These are phyloP conservation scores for Congeria kusceri DNA, from an alignment of 2,888 invertebrate species.

Conservation along the genomic window DNA sequence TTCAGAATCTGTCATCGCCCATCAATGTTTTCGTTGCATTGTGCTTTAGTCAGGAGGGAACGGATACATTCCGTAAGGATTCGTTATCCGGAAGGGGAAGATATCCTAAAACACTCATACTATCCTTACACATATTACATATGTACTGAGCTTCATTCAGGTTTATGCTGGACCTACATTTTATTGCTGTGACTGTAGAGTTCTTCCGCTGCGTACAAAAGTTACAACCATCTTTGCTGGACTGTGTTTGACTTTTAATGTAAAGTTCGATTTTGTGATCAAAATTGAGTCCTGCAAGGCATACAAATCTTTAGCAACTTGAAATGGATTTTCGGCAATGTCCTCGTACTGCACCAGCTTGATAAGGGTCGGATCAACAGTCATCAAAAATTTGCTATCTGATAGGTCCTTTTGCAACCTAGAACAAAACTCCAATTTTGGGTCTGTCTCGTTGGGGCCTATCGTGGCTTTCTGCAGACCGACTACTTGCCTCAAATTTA, in stretches of 20 bases:
- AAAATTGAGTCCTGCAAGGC: constrained; percentile 25
- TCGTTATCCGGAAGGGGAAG: constrained; percentile 2
- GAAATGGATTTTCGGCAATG: constrained; percentile 5
- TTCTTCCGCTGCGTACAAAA: constrained; percentile 35
- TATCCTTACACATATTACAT: constrained; percentile 11
- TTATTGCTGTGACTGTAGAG: constrained; percentile 12
- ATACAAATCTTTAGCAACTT: background rate
- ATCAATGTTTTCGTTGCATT: background rate
- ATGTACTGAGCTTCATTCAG: constrained; percentile 2
- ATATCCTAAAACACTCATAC: constrained; percentile 19
- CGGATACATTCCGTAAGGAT: background rate
- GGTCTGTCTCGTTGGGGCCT: background rate
- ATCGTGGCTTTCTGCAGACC: background rate
- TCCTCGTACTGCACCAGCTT: constrained; percentile 35
- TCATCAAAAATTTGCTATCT: constrained; percentile 6
- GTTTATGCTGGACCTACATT: constrained; percentile 8
- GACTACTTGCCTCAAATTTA: constrained; percentile 11
- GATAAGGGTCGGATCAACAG: constrained; percentile 6
- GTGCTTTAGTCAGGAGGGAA: background rate
- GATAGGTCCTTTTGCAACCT: constrained; percentile 3
- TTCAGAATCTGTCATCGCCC: background rate
- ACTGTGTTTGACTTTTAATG: constrained; percentile 9
- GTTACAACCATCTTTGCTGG: constrained; percentile 14
- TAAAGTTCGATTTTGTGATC: constrained; percentile 14
- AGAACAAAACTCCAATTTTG: background rate